Conservation (phyloP, 2,113 vertebrate genomes). For the Hippocampus mohnikei region DNA sequence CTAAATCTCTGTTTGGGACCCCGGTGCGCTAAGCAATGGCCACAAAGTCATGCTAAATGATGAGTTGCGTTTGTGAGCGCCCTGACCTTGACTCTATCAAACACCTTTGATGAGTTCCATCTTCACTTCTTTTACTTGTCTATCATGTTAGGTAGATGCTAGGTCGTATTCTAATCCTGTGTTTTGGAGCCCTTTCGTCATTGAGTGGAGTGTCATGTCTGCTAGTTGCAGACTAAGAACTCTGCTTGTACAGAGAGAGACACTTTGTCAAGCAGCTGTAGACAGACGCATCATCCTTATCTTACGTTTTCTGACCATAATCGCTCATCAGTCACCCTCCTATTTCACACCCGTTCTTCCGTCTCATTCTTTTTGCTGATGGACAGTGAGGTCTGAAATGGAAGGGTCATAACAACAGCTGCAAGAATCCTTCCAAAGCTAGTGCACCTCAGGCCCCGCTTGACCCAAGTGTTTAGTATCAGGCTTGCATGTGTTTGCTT, state of each 20-base stretch:
- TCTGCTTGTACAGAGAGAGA: slow-evolving; percentile 11
- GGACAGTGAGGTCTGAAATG: slow-evolving; percentile 57
- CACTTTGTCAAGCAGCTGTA: slow-evolving; percentile 25
- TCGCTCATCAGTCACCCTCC: slow-evolving; percentile 42
- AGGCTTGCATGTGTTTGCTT: slow-evolving; percentile 54
- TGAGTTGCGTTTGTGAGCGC: neutral
- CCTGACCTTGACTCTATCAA: neutral
- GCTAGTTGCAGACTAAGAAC: slow-evolving; percentile 5
- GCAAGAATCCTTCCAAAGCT: slow-evolving; percentile 43
- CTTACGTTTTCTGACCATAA: slow-evolving; percentile 27
- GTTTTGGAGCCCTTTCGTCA: neutral
- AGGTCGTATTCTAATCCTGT: neutral
- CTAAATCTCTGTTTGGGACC: neutral
- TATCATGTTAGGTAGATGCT: neutral
- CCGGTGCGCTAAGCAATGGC: neutral
- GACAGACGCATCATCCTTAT: slow-evolving; percentile 23
- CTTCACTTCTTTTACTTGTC: neutral
- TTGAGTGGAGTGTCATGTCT: slow-evolving; percentile 1
- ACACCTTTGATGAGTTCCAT: neutral
- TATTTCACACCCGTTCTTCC: slow-evolving; percentile 26
- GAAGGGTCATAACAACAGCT: slow-evolving; percentile 70
- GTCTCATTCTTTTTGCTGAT: slow-evolving; percentile 18
- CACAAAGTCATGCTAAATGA: neutral
- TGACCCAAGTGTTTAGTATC: slow-evolving; percentile 46
- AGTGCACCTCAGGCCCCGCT: slow-evolving; percentile 40